Evolutionary conservation across 2,888 invertebrate genomes (phyloP).

Genomic region (Tetropium fuscum): DNA sequence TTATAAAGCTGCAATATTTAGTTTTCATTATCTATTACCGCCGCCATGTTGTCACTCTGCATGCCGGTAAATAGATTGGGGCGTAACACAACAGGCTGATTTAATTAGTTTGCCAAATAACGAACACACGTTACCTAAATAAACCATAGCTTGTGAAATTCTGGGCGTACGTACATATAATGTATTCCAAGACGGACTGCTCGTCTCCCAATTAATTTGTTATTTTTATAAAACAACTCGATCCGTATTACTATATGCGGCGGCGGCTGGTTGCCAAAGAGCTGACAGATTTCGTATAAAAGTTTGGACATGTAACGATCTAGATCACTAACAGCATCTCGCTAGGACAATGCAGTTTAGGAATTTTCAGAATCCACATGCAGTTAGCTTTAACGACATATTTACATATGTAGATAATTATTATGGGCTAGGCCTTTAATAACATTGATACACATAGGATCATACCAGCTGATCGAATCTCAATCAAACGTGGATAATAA

Average conservation of each 20-base stretch:
- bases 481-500: too few relatives aligned
- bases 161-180: slow-evolving; percentile 7
- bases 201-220: slow-evolving; percentile 21
- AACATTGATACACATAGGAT: too few relatives aligned
- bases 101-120: slow-evolving; percentile 21
- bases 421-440: too few relatives aligned
- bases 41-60: slow-evolving; percentile 5
- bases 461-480: too few relatives aligned
- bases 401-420: too few relatives aligned
- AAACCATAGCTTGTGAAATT: slow-evolving; percentile 8
- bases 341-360: not conserved
- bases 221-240: slow-evolving; percentile 15
- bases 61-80: slow-evolving; percentile 1
- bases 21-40: slow-evolving; percentile 13
- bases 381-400: too few relatives aligned
- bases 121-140: slow-evolving; percentile 17
- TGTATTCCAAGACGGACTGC: slow-evolving; percentile 8
- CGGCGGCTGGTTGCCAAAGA: slow-evolving; percentile 1
- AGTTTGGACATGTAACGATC: slow-evolving; percentile 1
- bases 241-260: slow-evolving; percentile 12
- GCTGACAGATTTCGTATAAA: not conserved
- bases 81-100: slow-evolving; percentile 12
- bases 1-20: not conserved
- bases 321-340: too few relatives aligned
- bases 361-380: too few relatives aligned